phyloP scores from a whole-genome alignment of 2,113 vertebrate species.

The Microtus montanus region DNA sequence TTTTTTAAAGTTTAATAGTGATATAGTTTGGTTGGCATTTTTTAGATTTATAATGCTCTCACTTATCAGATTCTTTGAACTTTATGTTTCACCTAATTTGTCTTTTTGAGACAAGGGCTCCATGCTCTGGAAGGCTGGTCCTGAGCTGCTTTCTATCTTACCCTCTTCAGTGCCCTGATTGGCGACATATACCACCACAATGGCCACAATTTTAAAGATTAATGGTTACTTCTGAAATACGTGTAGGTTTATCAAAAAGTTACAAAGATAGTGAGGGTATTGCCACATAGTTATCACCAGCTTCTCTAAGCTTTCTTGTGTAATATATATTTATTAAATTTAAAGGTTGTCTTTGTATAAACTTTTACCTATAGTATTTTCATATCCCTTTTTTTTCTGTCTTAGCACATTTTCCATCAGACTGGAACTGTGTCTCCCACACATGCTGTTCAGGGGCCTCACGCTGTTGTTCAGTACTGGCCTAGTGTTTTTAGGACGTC shows the following conservation, averaged over 20 bases:
- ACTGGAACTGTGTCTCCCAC: not conserved
- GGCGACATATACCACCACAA: too few species aligned
- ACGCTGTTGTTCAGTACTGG: not conserved
- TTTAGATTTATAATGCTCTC: conserved; percentile 23
- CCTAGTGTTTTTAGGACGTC: conserved; percentile 2
- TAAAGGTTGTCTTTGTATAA: not conserved
- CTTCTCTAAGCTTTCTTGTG: not conserved
- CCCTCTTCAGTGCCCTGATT: too few species aligned
- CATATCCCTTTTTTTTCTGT: not conserved
- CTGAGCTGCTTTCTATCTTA: not conserved
- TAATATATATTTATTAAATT: not conserved
- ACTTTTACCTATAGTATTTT: not conserved
- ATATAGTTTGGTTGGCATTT: not conserved
- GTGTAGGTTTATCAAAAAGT: conserved; percentile 23
- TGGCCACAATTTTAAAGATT: not conserved
- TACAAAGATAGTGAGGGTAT: not conserved
- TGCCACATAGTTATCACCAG: not conserved
- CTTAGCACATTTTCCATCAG: not conserved
- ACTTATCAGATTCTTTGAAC: conserved; percentile 35
- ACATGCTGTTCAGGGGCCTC: not conserved
- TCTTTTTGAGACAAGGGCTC: not conserved
- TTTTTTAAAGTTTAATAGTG: not conserved
- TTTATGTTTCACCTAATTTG: conserved; percentile 43
- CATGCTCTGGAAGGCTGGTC: not conserved
- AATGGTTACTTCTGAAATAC: not conserved